Evolutionary conservation across 1,140 invertebrate genomes (phyloP), one percentile per base, ranked within the genome.

Genomic region (Calliopsis andreniformis): DNA sequence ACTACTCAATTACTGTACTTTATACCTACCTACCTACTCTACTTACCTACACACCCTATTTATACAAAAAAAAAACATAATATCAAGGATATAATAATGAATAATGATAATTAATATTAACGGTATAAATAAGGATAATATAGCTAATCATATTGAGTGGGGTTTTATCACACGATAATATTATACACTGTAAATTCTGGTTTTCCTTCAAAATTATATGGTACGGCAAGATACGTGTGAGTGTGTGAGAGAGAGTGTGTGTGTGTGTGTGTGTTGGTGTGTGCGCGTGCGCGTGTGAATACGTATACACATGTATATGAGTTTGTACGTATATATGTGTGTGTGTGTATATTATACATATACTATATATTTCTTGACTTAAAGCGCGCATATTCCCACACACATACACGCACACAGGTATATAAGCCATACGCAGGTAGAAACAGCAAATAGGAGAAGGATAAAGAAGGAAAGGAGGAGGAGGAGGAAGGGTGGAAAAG

Each of bases 31-130:
- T 84, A 87, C 55, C 72, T 86, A 89, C 82, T 77, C 80, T 85
- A 88, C 71, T 80, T 86, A 82, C 80, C 76, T 87, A 90, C 88
- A 87, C 89, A 88, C 85, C 86, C 88, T 92, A 92, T 92, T 92
- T 92, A 92, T 92, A n/a, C n/a, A 91, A 92, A 53, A 92, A 91
- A 92, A 53, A 92, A 91, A 89, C 91, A 92, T 92, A 91, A 91
- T 92, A 91, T 91, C 81, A 87, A 92, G 89, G 88, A 90, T 92
- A 91, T 88, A 87, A 90, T 92, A 91, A 89, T 91, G 32, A 55
- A 55, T 30, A 55, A 55, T 55, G 12, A 59, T 59, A 59, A 92
- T 92, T 92, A 92, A 89, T 91, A 92, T 91, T 91, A 92, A 92
- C 90, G 91, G 91, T 91, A 92, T 85, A 84, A n/a, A 91, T 92